A percentile compares a stretch with the other conserved stretches of the same genome.
Evolutionary conservation across 2,888 invertebrate species (phyloP).

Genomic region (Rotaria sp.): DNA sequence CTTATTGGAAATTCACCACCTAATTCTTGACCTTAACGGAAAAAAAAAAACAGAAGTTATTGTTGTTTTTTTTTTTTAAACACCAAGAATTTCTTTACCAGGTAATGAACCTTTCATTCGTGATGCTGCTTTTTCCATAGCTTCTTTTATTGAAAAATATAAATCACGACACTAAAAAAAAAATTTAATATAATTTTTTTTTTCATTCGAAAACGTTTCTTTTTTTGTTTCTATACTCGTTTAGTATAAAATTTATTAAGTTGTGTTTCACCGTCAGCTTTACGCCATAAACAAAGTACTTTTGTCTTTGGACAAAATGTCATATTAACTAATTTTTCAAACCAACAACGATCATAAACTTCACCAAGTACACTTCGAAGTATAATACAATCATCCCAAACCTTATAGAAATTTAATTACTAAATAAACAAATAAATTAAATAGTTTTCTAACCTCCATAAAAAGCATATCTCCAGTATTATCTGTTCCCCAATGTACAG

Average conservation of each 20-base stretch:
- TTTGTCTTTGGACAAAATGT: conserved; percentile 97
- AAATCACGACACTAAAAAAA: conserved; percentile 82
- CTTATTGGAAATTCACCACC: conserved; percentile 94
- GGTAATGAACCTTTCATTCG: conserved; percentile 59
- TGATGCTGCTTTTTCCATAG: conserved; percentile 79
- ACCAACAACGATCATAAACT: conserved; percentile 80
- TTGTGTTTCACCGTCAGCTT: conserved; percentile 63
- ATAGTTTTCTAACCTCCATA: conserved; percentile 57
- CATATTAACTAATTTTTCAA: conserved; percentile 95
- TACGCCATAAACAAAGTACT: conserved; percentile 90
- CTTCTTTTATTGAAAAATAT: conserved; percentile 94
- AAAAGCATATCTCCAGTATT: conserved; percentile 68
- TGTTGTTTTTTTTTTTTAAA: background rate
- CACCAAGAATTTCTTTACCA: background rate
- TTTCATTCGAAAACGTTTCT: background rate
- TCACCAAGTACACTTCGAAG: conserved; percentile 61
- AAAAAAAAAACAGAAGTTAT: background rate
- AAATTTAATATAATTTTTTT: background rate
- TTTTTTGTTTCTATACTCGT: conserved; percentile 64
- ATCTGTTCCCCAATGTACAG: conserved; percentile 90
- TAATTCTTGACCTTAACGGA: conserved; percentile 49
- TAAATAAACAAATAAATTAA: background rate
- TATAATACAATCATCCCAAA: conserved; percentile 76
- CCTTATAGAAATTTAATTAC: conserved; percentile 60
- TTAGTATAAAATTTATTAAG: conserved; percentile 92